These are phyloP conservation scores for Lymantria monacha DNA, from an alignment of 2,888 invertebrate genomes.

Conservation along the genomic window DNA sequence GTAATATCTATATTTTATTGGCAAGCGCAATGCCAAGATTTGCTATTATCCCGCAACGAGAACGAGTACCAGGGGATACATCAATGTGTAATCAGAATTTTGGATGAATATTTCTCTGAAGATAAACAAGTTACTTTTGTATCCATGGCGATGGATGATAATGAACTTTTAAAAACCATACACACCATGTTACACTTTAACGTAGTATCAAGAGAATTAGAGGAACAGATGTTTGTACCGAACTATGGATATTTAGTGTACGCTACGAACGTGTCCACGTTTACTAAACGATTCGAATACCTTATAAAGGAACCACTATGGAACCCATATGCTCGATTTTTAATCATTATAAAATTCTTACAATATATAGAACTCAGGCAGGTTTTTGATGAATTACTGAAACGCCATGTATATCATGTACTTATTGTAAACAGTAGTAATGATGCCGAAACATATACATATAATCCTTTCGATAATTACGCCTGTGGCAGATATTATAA, in stretches of 20 bases:
- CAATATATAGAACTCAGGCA: constrained; percentile 2
- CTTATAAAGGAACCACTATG: constrained; percentile 39
- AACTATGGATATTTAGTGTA: constrained; percentile 25
- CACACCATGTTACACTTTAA: constrained; percentile 7
- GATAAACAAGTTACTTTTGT: constrained; percentile 20
- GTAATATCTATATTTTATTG: not conserved
- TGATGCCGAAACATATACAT: constrained; percentile 45
- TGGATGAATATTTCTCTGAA: constrained; percentile 16
- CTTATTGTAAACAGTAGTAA: constrained; percentile 41
- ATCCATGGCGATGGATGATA: constrained; percentile 11
- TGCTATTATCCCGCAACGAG: not conserved
- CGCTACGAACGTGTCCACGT: constrained; percentile 16
- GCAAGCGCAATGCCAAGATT: not conserved
- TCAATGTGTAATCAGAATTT: constrained; percentile 12
- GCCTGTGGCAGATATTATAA: constrained; percentile 1
- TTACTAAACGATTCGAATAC: constrained; percentile 20
- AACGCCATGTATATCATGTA: constrained; percentile 24
- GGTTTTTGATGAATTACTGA: not conserved
- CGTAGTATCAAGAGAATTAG: constrained; percentile 6
- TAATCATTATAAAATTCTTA: constrained; percentile 37
- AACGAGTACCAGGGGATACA: not conserved
- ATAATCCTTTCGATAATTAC: constrained; percentile 40
- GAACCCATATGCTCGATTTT: constrained; percentile 43
- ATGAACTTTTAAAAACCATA: constrained; percentile 14
- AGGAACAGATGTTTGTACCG: constrained; percentile 1